Base-by-base conservation (phyloP, 2,113 vertebrate genomes). In the Danionella cerebrum region DNA sequence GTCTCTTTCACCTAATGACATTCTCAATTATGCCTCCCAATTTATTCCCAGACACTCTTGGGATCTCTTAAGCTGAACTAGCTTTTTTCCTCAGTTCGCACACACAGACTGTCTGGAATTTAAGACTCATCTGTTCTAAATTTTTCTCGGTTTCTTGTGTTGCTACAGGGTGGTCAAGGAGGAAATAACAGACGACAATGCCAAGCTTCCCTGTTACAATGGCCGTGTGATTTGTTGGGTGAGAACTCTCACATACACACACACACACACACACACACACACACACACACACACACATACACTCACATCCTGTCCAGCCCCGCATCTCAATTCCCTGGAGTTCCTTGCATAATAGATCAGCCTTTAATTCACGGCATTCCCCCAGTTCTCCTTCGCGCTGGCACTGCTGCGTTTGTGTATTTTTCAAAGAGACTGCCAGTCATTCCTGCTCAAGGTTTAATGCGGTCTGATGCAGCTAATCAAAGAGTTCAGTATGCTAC, bases 221-320 rank as follows among this genome's bases (percentile, higher is more conserved):
- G 92, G 93, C 63, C 85, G 93, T 72, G 93, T 95, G 57, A 91
- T 95, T 41, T 94, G 92, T 78, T 95, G 93, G 93, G 93, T 95
- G 85, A 92, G 90, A 39, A 25, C 13, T 27, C 2, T 51, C 18
- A 36, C 25, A 14, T 18, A 29, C 27, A 29, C 7, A 14, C 21
- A 62, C 33, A 45, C 27, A 44, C 51, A 13, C 31, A 21, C 67
- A 52, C 14, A 31, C 13, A 36, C 2, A 58, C 18, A 36, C 13
- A 36, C 2, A 58, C 18, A 36, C 25, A 14, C 24, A 29, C 27
- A 29, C 7, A 14, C 21, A 62, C 33, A 45, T 19, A 44, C 51
- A 13, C 31, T n/a, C 67, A 52, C 14, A 31, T 52, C 8, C 25
- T 3, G 3, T 48, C 21, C 31, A 19, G 29, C 2, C 33, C 31